Base-by-base conservation (phyloP, 2,113 vertebrate species). In the Vidua macroura region DNA sequence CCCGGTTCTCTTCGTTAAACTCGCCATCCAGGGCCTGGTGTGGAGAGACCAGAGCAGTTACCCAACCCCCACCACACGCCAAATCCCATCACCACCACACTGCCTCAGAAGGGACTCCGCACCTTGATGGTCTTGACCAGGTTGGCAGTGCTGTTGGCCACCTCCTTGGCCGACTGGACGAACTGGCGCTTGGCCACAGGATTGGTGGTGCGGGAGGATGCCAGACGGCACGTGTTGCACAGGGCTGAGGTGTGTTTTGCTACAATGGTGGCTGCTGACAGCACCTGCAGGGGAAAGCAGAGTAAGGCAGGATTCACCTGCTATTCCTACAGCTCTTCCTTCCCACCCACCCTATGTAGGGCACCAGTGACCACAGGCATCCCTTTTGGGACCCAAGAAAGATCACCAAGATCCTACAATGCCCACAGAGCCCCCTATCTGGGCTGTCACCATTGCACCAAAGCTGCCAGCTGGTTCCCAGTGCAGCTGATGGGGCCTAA, bases 101-200 rank as follows among this genome's bases (percentile, higher is more conserved):
- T n/a, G 27, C 25, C 72, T 33, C 2, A 7, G 28, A 30, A 88
- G 20, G 15, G 15, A 78, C 35, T n/a, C 27, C 6, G 13, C 74
- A 99, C 99, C 98, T 99, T 99, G 74, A 99, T 99, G 92, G 99
- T 99, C 97, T 99, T 99, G 96, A 99, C 99, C 31, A 99, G 98
- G 95, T 99, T 99, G 88, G 99, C 99, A 0, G 99, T 99, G 97
- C 99, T 99, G 97, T 99, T 99, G 86, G 99, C 99, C 97, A 99
- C 99, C 68, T 99, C 99, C 93, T 99, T 99, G 96, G 99, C 99
- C 0, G 99, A 99, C 84, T 99, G 99, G 86, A 99, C 99, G 9
- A 99, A 99, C 97, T 99, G 99, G 92, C 99, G 98, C 98, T 99
- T 99, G 97, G 99, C 99, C 5, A 99, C 99, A 4, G 99, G 98